phyloP scores from a whole-genome alignment of 2,888 invertebrate species.

The Scrobipalpa costella region DNA sequence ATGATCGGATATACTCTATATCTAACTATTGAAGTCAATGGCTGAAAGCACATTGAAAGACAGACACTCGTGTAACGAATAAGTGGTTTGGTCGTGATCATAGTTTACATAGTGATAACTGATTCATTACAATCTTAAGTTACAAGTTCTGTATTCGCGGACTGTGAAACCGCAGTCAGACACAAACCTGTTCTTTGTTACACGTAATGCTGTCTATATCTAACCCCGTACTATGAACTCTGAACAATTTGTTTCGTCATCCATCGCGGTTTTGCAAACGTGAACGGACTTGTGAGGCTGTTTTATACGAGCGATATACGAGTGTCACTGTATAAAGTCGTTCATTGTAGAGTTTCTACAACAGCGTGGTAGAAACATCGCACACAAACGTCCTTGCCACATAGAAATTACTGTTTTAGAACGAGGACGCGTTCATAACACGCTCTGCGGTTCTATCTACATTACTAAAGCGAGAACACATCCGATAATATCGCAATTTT shows the following conservation, averaged over 20 bases:
- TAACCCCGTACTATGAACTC: conserved; percentile 45
- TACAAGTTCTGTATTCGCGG: conserved; percentile 41
- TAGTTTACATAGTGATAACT: neutral
- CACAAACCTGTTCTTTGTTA: conserved; percentile 65
- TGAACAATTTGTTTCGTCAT: conserved; percentile 42
- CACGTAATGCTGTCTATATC: conserved; percentile 40
- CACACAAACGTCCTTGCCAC: conserved; percentile 44
- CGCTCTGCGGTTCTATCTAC: conserved; percentile 42
- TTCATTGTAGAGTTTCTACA: conserved; percentile 40
- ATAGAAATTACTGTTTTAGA: conserved; percentile 52
- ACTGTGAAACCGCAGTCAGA: conserved; percentile 47
- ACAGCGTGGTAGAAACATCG: conserved; percentile 39
- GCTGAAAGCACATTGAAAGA: too few relatives aligned
- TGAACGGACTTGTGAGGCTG: conserved; percentile 37
- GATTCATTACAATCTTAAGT: conserved; percentile 40
- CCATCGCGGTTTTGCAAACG: conserved; percentile 41
- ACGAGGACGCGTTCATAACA: conserved; percentile 47
- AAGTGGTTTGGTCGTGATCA: neutral
- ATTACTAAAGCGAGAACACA: conserved; percentile 53
- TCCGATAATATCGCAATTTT: conserved; percentile 45
- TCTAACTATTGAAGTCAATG: too few relatives aligned
- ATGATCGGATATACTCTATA: too few relatives aligned
- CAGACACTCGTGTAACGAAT: too few relatives aligned
- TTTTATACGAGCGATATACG: conserved; percentile 43
- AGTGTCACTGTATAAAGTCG: conserved; percentile 44